A percentile compares a stretch with the other conserved stretches of the same genome.
Evolutionary conservation across 2,888 invertebrate genomes (phyloP).

Genomic region (Plebejus anna): DNA sequence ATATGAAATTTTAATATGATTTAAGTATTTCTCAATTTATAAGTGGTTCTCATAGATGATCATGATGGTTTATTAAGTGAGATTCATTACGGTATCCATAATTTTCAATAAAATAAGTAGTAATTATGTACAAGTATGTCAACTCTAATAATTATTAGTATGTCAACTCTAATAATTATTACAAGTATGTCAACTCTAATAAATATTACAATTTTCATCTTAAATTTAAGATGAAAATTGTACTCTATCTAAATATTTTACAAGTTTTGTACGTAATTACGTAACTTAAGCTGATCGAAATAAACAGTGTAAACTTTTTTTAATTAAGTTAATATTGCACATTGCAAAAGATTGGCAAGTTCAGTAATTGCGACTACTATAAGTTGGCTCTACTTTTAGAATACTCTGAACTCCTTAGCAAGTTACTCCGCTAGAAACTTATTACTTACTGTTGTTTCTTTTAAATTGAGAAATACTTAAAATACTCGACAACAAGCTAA

Average conservation of each 20-base stretch:
- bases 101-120: neutral
- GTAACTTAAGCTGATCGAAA: neutral
- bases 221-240: neutral
- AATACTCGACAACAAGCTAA: conserved; percentile 46
- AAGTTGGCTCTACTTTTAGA: neutral
- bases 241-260: neutral
- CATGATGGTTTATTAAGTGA: neutral
- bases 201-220: neutral
- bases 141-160: neutral
- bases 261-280: neutral
- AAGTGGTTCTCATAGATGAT: conserved; percentile 1
- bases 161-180: neutral
- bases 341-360: too few species aligned
- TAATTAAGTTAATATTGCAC: neutral
- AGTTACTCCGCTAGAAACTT: neutral
- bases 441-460: neutral
- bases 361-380: neutral
- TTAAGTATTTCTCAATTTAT: conserved; percentile 57
- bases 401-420: neutral
- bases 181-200: neutral
- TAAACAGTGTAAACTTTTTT: neutral
- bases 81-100: conserved; percentile 4
- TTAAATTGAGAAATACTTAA: conserved; percentile 63
- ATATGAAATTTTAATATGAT: conserved; percentile 61
- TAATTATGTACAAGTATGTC: too few species aligned